Conservation (phyloP, 1,140 invertebrate species). For the Apis dorsata region DNA sequence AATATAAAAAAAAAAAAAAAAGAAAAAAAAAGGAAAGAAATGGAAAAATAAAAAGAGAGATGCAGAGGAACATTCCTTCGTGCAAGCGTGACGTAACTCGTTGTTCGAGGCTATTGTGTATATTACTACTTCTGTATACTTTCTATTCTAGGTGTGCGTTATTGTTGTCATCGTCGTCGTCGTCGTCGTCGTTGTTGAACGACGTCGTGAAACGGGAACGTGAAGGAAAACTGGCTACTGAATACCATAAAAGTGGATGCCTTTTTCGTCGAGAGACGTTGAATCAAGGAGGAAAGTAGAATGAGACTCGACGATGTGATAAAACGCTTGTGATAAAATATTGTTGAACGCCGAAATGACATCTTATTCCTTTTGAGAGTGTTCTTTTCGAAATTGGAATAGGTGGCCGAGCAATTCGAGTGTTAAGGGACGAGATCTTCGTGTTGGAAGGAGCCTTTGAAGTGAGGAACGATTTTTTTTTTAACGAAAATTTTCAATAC, state of each 20-base stretch:
- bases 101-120: not conserved
- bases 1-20: not conserved
- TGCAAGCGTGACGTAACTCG: conserved; percentile 6
- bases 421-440: too few relatives aligned
- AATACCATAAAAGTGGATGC: conserved; percentile 20
- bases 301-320: too few relatives aligned
- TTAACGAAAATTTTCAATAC: too few relatives aligned
- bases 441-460: too few relatives aligned
- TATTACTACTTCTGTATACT: not conserved
- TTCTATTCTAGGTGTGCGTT: conserved; percentile 17
- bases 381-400: too few relatives aligned
- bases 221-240: conserved; percentile 15
- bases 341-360: too few relatives aligned
- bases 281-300: not conserved
- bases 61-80: not conserved
- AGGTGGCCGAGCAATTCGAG: too few relatives aligned
- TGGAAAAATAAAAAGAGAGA: not conserved
- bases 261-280: conserved; percentile 1
- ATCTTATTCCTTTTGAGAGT: too few relatives aligned
- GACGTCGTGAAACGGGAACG: conserved; percentile 1
- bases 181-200: not conserved
- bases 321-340: too few relatives aligned
- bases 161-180: not conserved
- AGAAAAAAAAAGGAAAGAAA: too few relatives aligned
- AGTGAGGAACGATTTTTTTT: too few relatives aligned